Evolutionary conservation across 2,888 invertebrate species (phyloP), one percentile per base, ranked within the genome.

Genomic region (Onchidella celtica): DNA sequence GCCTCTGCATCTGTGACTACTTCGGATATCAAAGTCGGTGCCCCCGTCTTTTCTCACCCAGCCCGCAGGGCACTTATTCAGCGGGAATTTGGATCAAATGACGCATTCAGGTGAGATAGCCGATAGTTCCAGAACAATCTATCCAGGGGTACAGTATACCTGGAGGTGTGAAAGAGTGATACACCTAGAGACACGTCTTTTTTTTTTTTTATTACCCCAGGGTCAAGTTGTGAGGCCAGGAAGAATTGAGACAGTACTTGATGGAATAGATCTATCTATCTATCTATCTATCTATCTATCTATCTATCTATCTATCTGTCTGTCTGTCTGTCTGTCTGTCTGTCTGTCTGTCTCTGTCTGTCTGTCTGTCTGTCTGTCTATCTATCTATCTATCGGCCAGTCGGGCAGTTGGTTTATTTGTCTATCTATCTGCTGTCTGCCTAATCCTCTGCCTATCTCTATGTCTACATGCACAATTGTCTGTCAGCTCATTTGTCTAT

Each of bases 261-360:
- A n/a, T n/a, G n/a, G n/a, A n/a, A n/a, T n/a, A n/a, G n/a, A n/a
- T n/a, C n/a, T n/a, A 3, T 21, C 21, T 27, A 17, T 74, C 4
- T 74, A 34, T 63, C 2, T 74, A 32, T 74, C 27, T 74, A n/a
- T 68, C 55, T 76, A 57, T 59, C 68, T 81, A 24, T 69, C 78
- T 79, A 0, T 79, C 77, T 77, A 0, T 38, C 73, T 40, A 14
- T 80, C 73, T 79, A 21, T 79, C 72, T 68, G 61, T 73, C 72
- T 82, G 36, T 82, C 47, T 78, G 29, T 73, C 40, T 73, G 29
- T 40, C 57, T 79, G 11, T 40, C 65, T 65, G 6, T 79, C 72
- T 79, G 32, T 72, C 57, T 82, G n/a, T 72, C 27, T 61, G 6
- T 27, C 61, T 61, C 61, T 61, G 38, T 3, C 65, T 3, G 17